Base-by-base conservation (phyloP, 2,797 vertebrate species). In the Melopsittacus undulatus region DNA sequence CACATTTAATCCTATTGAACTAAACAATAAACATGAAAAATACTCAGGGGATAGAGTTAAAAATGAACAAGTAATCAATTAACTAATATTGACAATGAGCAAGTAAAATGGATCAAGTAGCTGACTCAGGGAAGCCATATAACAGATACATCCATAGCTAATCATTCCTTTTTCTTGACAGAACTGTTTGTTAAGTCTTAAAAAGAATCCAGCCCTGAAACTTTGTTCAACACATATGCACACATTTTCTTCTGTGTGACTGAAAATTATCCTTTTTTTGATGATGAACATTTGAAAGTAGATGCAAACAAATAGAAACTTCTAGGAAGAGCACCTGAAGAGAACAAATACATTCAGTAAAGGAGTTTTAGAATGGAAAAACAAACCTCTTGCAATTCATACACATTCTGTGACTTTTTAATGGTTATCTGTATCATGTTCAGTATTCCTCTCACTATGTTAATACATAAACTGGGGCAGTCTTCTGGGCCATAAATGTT, bases 321-420 rank as follows among this genome's bases (percentile, higher is more conserved):
- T 43, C 34, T 63, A 80, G 38, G 18, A 74, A 84, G 22, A 54
- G 7, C 66, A 73, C 7, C 12, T 36, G 56, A 78, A 77, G 3
- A 79, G 22, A 63, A 86, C 7, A 21, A 8, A 57, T 57, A 8
- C 30, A 78, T 59, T 69, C 57, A 73, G 14, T 15, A 34, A 87
- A 57, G 27, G 21, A 64, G 10, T 38, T 89, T 43, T 57, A 72
- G 54, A 79, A 88, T 1, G 7, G 32, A 40, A 61, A 79, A 81
- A 92, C 92, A 36, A 86, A 97, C 96, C 92, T 97, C 97, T 83
- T 95, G 95, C 36, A 97, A 52, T 32, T 98, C 96, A n/a, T 96
- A 99, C 52, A 98, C 93, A 11, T 86, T 98, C 78, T 98, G 98
- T n/a, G 98, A 98, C 76, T 98, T 98, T 96, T 98, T 99, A 79